Evolutionary conservation across 2,113 vertebrate genomes (phyloP).

Genomic region (Orcinus orca): DNA sequence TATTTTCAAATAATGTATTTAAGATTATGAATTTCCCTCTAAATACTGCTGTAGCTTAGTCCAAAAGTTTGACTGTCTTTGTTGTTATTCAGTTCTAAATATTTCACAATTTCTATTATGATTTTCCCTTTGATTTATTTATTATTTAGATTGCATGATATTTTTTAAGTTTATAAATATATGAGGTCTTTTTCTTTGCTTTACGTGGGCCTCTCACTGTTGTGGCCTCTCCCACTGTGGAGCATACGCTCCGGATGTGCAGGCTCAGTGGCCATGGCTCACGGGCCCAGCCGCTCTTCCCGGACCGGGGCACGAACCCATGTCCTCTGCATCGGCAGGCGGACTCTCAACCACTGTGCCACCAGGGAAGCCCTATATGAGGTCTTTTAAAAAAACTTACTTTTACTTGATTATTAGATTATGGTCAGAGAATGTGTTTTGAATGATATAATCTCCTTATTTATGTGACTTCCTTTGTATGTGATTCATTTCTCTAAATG

Average conservation of each 20-base stretch:
- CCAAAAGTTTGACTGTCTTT: neutral
- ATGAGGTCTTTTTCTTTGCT: neutral
- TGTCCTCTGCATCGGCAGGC: no score
- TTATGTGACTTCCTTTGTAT: neutral
- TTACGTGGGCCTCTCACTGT: no score
- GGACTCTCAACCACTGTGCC: no score
- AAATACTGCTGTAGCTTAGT: neutral
- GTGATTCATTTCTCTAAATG: neutral
- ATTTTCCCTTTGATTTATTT: neutral
- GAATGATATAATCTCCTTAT: neutral
- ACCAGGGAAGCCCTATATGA: no score
- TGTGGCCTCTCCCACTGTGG: no score
- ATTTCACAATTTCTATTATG: neutral
- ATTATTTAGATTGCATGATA: neutral
- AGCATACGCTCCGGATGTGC: no score
- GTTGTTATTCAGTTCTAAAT: neutral
- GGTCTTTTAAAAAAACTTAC: neutral
- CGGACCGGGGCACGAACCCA: no score
- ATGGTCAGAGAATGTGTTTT: neutral
- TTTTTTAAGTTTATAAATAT: neutral
- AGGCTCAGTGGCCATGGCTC: no score
- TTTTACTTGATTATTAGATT: neutral
- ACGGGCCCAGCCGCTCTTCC: no score
- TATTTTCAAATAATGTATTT: neutral
- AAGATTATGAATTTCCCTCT: neutral